A percentile compares a stretch with the other conserved stretches of the same genome.
These are phyloP conservation scores for Cottus gobio DNA, from an alignment of 2,113 vertebrate genomes.

Conservation along the genomic window DNA sequence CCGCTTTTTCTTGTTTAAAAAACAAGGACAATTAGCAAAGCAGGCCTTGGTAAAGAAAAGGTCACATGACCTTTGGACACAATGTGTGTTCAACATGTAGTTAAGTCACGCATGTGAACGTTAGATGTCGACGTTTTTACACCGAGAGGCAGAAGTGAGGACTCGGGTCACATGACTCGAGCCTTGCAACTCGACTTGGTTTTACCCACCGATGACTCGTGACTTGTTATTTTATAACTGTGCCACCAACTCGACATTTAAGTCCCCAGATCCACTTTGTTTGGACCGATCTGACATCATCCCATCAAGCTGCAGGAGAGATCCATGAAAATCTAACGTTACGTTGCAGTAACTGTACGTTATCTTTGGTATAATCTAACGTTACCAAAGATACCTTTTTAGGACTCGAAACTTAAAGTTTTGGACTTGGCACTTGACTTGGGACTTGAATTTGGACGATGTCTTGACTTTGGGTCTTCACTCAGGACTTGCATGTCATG, in stretches of 20 bases:
- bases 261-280: neutral
- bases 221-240: neutral
- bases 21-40: slow-evolving; percentile 8
- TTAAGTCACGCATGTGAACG: neutral
- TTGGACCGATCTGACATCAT: neutral
- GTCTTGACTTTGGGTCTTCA: neutral
- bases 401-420: neutral
- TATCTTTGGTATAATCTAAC: no score
- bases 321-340: neutral
- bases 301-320: neutral
- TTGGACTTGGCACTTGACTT: neutral
- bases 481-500: neutral
- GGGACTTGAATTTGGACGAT: neutral
- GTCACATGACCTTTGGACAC: neutral
- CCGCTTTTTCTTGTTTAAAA: neutral
- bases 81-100: no score
- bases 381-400: neutral
- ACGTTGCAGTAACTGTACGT: no score
- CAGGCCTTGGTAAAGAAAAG: neutral
- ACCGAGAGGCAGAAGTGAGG: neutral
- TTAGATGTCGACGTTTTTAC: neutral
- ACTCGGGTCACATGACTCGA: neutral
- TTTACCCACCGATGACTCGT: neutral
- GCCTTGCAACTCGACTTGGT: neutral
- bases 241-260: neutral